phyloP scores from a whole-genome alignment of 2,888 invertebrate genomes.

The Megastigmus dorsalis region DNA sequence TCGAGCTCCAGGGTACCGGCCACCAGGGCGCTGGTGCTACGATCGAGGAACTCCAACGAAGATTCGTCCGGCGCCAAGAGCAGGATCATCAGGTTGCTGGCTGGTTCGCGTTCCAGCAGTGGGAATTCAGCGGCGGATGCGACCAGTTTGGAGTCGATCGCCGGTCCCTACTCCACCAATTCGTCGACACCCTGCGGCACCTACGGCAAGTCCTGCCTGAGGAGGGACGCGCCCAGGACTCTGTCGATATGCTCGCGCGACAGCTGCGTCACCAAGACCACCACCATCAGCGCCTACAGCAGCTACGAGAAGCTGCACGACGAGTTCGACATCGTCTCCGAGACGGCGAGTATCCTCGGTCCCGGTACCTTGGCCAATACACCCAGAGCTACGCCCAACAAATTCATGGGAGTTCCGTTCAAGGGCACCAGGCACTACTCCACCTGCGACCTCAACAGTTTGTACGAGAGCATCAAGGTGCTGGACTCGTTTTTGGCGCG shows the following conservation, averaged over 20 bases:
- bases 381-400: constrained; percentile 24
- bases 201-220: constrained; percentile 54
- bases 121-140: neutral
- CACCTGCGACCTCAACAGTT: constrained; percentile 64
- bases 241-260: constrained; percentile 63
- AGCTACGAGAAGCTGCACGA: constrained; percentile 65
- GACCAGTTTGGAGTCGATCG: too few species aligned
- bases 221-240: constrained; percentile 49
- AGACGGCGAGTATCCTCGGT: constrained; percentile 58
- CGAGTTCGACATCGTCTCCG: constrained; percentile 65
- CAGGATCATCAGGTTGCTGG: constrained; percentile 56
- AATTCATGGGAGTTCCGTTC: neutral
- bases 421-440: constrained; percentile 44
- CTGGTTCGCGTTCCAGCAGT: constrained; percentile 37
- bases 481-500: constrained; percentile 65
- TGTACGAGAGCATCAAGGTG: constrained; percentile 66
- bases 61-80: constrained; percentile 35
- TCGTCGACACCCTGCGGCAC: constrained; percentile 59
- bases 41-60: constrained; percentile 32
- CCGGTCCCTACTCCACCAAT: constrained; percentile 56
- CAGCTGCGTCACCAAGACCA: constrained; percentile 59
- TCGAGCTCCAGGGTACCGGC: neutral
- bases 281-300: constrained; percentile 58
- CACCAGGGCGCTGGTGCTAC: neutral
- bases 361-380: constrained; percentile 35